A percentile compares a stretch with the other conserved stretches of the same genome.
Evolutionary conservation across 2,113 vertebrate species (phyloP).

Genomic region (Sula dactylatra): DNA sequence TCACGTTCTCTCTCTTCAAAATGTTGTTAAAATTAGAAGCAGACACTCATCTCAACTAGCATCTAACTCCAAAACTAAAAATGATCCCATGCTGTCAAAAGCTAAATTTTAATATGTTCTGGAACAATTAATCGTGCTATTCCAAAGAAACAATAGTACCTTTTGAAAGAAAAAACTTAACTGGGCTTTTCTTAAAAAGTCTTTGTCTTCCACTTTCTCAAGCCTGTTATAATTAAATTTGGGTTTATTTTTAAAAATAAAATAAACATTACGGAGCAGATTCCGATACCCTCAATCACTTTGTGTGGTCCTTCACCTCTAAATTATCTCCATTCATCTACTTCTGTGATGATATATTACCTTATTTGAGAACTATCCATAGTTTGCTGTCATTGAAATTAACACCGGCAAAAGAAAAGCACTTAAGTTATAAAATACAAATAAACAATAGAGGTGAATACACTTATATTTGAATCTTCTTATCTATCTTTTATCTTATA

Average conservation of each 20-base stretch:
- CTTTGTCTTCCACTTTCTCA: not conserved
- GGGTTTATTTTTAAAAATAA: not conserved
- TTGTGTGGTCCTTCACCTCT: not conserved
- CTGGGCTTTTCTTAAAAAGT: not conserved
- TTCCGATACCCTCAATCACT: not conserved
- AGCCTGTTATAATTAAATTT: not conserved
- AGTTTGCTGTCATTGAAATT: not conserved
- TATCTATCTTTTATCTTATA: not conserved
- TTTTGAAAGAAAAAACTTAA: not conserved
- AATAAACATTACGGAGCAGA: not conserved
- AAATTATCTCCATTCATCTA: not conserved
- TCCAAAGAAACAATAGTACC: not conserved
- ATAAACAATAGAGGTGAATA: not conserved
- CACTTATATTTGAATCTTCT: not conserved
- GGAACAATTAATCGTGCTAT: not conserved
- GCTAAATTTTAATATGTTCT: not conserved
- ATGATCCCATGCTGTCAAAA: not conserved
- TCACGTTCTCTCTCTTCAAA: not conserved
- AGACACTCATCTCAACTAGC: not conserved
- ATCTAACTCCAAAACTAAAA: not conserved
- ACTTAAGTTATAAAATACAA: not conserved
- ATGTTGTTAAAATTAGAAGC: not conserved
- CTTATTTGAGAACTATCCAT: not conserved
- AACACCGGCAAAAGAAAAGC: not conserved
- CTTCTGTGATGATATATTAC: not conserved